Evolutionary conservation across 2,888 invertebrate species (phyloP).

Genomic region (Habroteleia sp.): DNA sequence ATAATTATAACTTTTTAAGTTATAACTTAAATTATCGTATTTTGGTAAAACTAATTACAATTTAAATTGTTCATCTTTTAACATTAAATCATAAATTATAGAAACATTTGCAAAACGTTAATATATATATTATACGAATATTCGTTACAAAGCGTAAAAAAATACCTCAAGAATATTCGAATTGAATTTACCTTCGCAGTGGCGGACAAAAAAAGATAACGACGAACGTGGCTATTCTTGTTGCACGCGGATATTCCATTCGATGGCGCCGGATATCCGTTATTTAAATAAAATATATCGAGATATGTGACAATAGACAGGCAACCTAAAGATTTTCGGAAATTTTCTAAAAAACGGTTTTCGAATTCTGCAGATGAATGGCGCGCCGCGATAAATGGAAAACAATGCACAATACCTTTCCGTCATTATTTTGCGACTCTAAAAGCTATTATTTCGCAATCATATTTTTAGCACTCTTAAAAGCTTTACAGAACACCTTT

Average conservation of each 20-base stretch:
- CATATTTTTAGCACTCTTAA: constrained; percentile 16
- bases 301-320: constrained; percentile 27
- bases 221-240: constrained; percentile 5
- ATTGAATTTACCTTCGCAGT: no score
- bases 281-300: constrained; percentile 36
- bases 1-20: no score
- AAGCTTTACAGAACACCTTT: constrained; percentile 15
- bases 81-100: no score
- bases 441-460: constrained; percentile 10
- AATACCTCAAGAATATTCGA: no score
- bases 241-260: constrained; percentile 20
- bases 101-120: no score
- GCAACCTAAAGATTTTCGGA: constrained; percentile 31
- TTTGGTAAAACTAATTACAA: no score
- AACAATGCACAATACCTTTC: constrained; percentile 7
- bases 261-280: constrained; percentile 23
- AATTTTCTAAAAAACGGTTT: constrained; percentile 20
- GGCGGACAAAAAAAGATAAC: no score
- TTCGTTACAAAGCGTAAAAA: no score
- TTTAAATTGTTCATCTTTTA: no score
- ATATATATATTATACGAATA: no score
- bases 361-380: constrained; percentile 12
- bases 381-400: constrained; percentile 8
- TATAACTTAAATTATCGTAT: no score
- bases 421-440: constrained; percentile 1